Base-by-base conservation (phyloP, 2,113 vertebrate species). In the Boleophthalmus pectinirostris region DNA sequence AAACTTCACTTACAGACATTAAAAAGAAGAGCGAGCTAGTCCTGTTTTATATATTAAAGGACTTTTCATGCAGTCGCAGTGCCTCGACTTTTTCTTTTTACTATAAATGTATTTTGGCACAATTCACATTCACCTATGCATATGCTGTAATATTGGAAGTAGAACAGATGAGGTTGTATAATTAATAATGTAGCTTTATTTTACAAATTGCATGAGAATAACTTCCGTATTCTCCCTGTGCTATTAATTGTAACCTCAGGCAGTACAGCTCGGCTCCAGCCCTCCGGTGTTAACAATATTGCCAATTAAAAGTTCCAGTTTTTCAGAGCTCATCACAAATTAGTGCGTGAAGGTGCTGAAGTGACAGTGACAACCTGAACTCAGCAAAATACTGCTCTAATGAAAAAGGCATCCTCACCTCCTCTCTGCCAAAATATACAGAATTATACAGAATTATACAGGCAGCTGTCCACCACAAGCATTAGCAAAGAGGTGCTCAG, bases 371-470 rank as follows among this genome's bases (percentile, higher is more conserved):
- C 69, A 69, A 75, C 38, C 70, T 73, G 78, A 65, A 72, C 72
- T 77, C 72, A 70, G 82, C 74, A 80, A 76, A 78, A 78, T 70
- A 66, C 75, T 14, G 61, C 45, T 75, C 47, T 79, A 83, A 85
- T 75, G 69, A 85, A 77, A 83, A 65, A 77, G 69, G 73, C 72
- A 73, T 82, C 81, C 75, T 75, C 73, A 78, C 81, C 65, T 75
- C 72, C 46, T 73, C 84, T 15, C 64, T 75, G 79, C 83, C 85
- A 79, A 38, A 29, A 68, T 74, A 73, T 57, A 83, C 75, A 70
- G 53, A 67, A 54, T 75, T 79, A 78, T 57, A 82, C 75, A 69
- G 53, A 67, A 54, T 75, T 79, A 78, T 70, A 79, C 76, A 72
- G 81, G 83, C 83, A 68, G 14, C 58, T 16, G 57, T 86, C 82